These are phyloP conservation scores for Cacajao melanocephalus DNA, from an alignment of 2,797 vertebrate genomes.

Conservation along the genomic window DNA sequence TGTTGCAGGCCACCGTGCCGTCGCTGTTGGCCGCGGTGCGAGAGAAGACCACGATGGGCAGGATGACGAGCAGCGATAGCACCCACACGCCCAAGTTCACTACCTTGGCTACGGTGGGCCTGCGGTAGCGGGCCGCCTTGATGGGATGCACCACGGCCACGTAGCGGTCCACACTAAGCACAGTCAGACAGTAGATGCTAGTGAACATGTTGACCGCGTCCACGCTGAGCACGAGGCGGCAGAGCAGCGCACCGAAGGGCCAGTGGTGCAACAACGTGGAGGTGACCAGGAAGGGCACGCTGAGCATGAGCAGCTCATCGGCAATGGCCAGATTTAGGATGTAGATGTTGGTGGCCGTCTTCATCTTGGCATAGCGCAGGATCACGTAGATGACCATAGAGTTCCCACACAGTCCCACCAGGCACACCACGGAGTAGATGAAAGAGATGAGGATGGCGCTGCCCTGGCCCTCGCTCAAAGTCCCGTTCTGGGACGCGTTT, in stretches of 20 bases:
- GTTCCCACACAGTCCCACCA: constrained; percentile 93
- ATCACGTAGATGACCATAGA: constrained; percentile 96
- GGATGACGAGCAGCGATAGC: constrained; percentile 91
- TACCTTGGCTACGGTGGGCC: constrained; percentile 93
- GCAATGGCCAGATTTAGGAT: constrained; percentile 93
- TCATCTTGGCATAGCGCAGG: constrained; percentile 94
- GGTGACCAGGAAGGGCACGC: constrained; percentile 94
- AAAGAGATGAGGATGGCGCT: constrained; percentile 94
- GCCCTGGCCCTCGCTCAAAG: constrained; percentile 88
- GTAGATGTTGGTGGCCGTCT: constrained; percentile 95
- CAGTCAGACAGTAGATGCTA: constrained; percentile 94
- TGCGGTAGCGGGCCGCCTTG: constrained; percentile 92
- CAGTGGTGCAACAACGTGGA: constrained; percentile 93
- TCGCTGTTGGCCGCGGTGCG: constrained; percentile 91
- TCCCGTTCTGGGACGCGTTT: constrained; percentile 88
- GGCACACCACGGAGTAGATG: constrained; percentile 93
- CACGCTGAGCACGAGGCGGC: constrained; percentile 93
- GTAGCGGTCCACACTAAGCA: constrained; percentile 93
- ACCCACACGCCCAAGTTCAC: constrained; percentile 93
- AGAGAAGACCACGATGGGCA: constrained; percentile 93
- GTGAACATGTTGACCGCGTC: constrained; percentile 97
- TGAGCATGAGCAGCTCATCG: constrained; percentile 94
- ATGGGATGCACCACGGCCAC: constrained; percentile 94
- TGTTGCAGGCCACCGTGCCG: constrained; percentile 93
- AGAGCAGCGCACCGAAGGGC: constrained; percentile 93